Percentiles rank a stretch among this genome's conserved stretches.
Conservation (phyloP, 1,140 invertebrate genomes). For the Odontomachus brunneus region DNA sequence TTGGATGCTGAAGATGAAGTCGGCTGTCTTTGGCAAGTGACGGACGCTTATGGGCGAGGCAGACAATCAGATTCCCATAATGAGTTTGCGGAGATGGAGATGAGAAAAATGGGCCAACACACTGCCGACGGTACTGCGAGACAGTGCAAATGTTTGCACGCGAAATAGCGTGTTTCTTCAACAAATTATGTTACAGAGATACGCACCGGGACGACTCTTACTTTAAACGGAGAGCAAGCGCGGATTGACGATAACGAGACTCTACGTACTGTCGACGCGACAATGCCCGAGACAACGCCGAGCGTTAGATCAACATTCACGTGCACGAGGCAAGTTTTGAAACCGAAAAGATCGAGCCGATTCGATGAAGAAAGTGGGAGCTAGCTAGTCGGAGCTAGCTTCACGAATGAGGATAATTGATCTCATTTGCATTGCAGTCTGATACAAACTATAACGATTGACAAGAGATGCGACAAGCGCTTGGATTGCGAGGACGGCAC, state of each 20-base stretch:
- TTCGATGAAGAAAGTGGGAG: too few species aligned
- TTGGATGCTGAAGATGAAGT: slow-evolving; percentile 91
- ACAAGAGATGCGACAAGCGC: slow-evolving; percentile 88
- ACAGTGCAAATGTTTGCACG: slow-evolving; percentile 24
- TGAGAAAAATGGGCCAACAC: neutral
- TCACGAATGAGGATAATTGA: neutral
- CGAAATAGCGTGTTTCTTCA: too few species aligned
- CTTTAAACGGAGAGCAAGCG: neutral
- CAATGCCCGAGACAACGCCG: neutral
- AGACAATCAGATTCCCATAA: neutral
- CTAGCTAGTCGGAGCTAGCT: too few species aligned
- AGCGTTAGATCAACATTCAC: slow-evolving; percentile 17
- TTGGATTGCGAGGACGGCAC: slow-evolving; percentile 93
- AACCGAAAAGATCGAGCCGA: too few species aligned
- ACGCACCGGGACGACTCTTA: slow-evolving; percentile 65
- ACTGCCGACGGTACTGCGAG: neutral
- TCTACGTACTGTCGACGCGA: neutral
- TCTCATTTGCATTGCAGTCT: slow-evolving; percentile 83
- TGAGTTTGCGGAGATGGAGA: neutral
- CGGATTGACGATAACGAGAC: neutral
- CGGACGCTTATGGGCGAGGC: neutral
- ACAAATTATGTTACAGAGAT: slow-evolving; percentile 12
- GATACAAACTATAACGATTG: slow-evolving; percentile 87
- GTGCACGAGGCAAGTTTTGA: neutral
- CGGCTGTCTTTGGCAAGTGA: slow-evolving; percentile 83